Evolutionary conservation across 2,888 invertebrate species (phyloP), one percentile per base, ranked within the genome.

Genomic region (Cremastobaeus sp.): DNA sequence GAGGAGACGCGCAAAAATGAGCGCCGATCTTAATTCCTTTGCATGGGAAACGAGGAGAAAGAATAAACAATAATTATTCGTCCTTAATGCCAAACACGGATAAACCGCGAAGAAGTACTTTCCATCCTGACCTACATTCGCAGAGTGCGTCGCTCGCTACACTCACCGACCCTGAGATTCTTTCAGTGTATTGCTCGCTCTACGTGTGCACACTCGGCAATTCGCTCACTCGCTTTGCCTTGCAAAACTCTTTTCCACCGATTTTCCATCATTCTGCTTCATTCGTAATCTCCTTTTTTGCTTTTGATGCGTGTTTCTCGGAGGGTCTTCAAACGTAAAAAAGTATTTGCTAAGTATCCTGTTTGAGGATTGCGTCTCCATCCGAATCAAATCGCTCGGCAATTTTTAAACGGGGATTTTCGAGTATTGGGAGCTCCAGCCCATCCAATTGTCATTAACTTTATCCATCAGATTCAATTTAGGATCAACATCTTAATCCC

Each of bases 101-200:
- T 77, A 81, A 79, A 77, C 78, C 77, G 78, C 80, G 81, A 81
- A 79, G 78, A 79, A 80, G 78, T 80, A 83, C 83, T 83, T 83
- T 83, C 83, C 82, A 83, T 83, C 83, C 82, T 83, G 83, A 83
- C 83, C 83, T 80, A 83, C 82, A 83, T 83, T 82, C 77, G 72
- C 76, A 71, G 76, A 68, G 70, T 77, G 73, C 78, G 76, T 73
- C 68, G 70, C 34, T 71, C 74, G 70, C 79, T 77, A 78, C 80
- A 80, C 80, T 77, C 78, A 77, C 77, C 80, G 79, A 78, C 80
- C 78, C 78, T 79, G 78, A 77, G 79, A 77, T 77, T 81, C 78
- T 77, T 76, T 78, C 78, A 70, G 74, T 77, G 73, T 76, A 74
- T 71, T 35, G 41, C 37, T 65, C 65, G 52, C 35, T 50, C 66